Evolutionary conservation across 2,888 invertebrate genomes (phyloP).

Genomic region (Blera fallax): DNA sequence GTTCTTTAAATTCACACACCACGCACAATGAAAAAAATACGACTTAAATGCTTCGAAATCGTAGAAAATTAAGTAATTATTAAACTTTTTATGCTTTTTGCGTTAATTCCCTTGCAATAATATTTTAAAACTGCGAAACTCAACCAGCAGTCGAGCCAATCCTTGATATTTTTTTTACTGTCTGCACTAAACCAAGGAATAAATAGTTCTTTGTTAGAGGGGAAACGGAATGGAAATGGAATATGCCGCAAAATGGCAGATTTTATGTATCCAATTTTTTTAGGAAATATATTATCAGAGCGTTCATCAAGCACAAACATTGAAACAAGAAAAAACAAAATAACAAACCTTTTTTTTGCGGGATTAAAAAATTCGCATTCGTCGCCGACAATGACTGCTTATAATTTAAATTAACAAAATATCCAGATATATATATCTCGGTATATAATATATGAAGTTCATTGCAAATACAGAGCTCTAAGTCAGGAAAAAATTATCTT

Average conservation of each 20-base stretch:
- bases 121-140: conserved; percentile 1
- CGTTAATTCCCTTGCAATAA: background rate
- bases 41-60: background rate
- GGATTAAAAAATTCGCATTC: background rate
- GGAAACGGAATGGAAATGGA: conserved; percentile 69
- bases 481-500: background rate
- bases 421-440: background rate
- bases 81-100: background rate
- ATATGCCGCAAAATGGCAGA: conserved; percentile 73
- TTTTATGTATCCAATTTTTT: conserved; percentile 68
- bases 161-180: conserved; percentile 51
- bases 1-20: background rate
- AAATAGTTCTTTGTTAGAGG: conserved; percentile 70
- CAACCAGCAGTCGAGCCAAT: conserved; percentile 33
- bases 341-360: conserved; percentile 53
- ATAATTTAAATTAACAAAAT: background rate
- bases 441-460: conserved; percentile 8
- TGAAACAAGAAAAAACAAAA: conserved; percentile 6
- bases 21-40: background rate
- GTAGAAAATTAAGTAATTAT: background rate
- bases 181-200: conserved; percentile 55
- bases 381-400: background rate
- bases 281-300: conserved; percentile 25
- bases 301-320: conserved; percentile 15
- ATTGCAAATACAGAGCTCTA: conserved; percentile 2